A percentile compares a stretch with the other conserved stretches of the same genome.
These are phyloP conservation scores for Drosophila emarginata DNA, from an alignment of 2,888 invertebrate species.

Conservation along the genomic window DNA sequence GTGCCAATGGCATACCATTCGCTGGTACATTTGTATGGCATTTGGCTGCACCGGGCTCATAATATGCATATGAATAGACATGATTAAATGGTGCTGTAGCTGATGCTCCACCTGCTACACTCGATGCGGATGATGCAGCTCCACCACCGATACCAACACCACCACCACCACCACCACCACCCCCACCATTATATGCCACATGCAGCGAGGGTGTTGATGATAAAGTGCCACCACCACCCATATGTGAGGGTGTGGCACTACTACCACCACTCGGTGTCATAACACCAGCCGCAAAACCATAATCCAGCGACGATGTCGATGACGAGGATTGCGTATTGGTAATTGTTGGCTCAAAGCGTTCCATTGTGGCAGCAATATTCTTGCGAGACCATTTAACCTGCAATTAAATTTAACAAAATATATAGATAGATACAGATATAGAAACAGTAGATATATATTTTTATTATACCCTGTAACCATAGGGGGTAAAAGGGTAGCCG, in stretches of 20 bases:
- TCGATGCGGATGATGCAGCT: slow-evolving; percentile 7
- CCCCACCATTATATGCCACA: slow-evolving; percentile 64
- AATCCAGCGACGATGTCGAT: slow-evolving; percentile 78
- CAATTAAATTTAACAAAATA: background rate
- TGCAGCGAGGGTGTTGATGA: slow-evolving; percentile 63
- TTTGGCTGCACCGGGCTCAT: slow-evolving; percentile 87
- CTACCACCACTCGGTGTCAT: slow-evolving; percentile 77
- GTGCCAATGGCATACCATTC: slow-evolving; percentile 48
- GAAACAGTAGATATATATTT: background rate
- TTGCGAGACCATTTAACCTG: slow-evolving; percentile 86
- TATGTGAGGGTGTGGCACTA: slow-evolving; percentile 73
- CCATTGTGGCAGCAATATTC: slow-evolving; percentile 87
- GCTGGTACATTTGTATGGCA: slow-evolving; percentile 86
- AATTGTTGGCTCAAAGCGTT: slow-evolving; percentile 85
- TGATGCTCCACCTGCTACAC: slow-evolving; percentile 36
- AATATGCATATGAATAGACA: slow-evolving; percentile 93
- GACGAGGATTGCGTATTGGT: slow-evolving; percentile 72
- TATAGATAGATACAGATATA: background rate
- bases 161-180: slow-evolving; percentile 15
- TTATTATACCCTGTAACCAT: too few relatives aligned
- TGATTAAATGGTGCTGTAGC: slow-evolving; percentile 77
- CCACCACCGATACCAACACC: too few relatives aligned
- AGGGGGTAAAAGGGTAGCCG: too few relatives aligned
- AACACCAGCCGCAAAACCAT: slow-evolving; percentile 80
- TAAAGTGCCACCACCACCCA: slow-evolving; percentile 45